Evolutionary conservation across 2,797 vertebrate genomes (phyloP).

Genomic region (Pseudotriccus pelzelni): DNA sequence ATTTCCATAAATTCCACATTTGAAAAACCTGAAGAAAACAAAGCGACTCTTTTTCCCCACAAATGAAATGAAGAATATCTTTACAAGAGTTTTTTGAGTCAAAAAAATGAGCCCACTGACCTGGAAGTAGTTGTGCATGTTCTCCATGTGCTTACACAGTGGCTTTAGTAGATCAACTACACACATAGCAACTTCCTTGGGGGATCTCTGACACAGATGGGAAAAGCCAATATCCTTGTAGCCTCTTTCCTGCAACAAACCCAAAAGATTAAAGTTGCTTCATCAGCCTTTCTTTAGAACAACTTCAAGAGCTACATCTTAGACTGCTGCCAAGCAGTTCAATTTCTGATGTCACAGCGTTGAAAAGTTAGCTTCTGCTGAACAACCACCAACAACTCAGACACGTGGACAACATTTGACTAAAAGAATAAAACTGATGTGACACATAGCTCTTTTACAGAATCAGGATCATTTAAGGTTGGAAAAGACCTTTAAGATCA

Average conservation of each 20-base stretch:
- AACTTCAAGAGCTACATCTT: neutral
- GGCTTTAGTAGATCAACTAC: constrained; percentile 84
- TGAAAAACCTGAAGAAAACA: neutral
- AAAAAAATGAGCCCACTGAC: constrained; percentile 66
- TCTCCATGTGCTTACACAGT: constrained; percentile 93
- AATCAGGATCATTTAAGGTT: neutral
- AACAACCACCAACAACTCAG: neutral
- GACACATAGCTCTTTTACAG: neutral
- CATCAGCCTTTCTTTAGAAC: neutral
- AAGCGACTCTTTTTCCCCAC: neutral
- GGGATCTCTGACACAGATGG: constrained; percentile 86
- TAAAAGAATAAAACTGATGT: neutral
- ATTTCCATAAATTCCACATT: neutral
- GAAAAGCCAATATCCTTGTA: constrained; percentile 87
- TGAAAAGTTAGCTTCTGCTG: neutral
- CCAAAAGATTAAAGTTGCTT: neutral
- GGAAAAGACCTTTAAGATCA: neutral
- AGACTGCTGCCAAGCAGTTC: neutral
- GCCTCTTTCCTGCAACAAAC: constrained; percentile 79
- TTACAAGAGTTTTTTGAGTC: neutral
- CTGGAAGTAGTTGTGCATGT: constrained; percentile 96
- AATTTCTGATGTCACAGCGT: neutral
- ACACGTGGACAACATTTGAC: neutral
- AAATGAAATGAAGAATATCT: neutral
- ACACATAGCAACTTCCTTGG: constrained; percentile 80